These are phyloP conservation scores for fruit fly (Drosophila melanogaster) DNA, from an alignment of 1,140 invertebrate genomes.

Conservation along the genomic window Release_6_plus_ISO1_MT NT_033777.3:27293501-27294000, in stretches of 20 bases:
- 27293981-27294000: constrained; percentile 16
- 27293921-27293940: neutral
- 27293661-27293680: constrained; percentile 15
- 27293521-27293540: neutral
- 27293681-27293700: neutral
- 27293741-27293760: neutral
- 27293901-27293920: neutral
- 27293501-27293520: neutral
- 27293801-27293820: constrained; percentile 1
- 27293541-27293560: neutral
- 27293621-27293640: neutral
- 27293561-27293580: constrained; percentile 1
- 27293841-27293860: constrained; percentile 9
- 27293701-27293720: neutral
- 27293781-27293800: neutral
- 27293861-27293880: constrained; percentile 8
- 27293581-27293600: neutral
- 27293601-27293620: neutral
- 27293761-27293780: neutral
- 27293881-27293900: constrained; percentile 4
- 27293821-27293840: neutral
- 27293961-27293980: neutral
- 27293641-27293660: neutral
- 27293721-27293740: constrained; percentile 1
- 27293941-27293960: neutral